Base-by-base conservation (phyloP, 2,797 vertebrate species). In the Girardinus metallicus region DNA sequence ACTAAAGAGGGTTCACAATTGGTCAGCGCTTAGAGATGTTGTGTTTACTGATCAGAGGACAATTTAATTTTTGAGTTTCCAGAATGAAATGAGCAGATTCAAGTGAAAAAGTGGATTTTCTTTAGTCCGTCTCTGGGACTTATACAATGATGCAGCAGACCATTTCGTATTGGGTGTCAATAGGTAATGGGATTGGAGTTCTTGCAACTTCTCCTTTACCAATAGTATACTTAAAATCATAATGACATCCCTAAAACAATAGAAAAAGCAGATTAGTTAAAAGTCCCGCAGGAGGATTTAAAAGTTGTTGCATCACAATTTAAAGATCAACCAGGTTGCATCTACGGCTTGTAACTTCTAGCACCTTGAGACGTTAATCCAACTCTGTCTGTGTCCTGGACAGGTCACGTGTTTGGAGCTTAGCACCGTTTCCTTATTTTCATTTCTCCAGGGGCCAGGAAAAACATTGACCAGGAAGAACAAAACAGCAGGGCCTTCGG, bases 311-410 rank as follows among this genome's bases (percentile, higher is more conserved):
- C 9, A 55, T 66, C 83, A 79, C 41, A 47, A n/a, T 41, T 68
- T 81, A 44, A 74, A 79, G 80, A 85, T 77, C 79, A 81, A 70
- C 76, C 46, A 60, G 84, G 80, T 80, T 77, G 82, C 73, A 76
- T 31, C 62, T 13, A 75, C 9, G 5, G 49, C 2, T 41, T 51
- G 46, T 76, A 29, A 76, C 43, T 68, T 83, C 74, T 81, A 76
- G 34, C 72, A 80, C 49, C 53, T 86, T 74, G 66, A 34, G 83
- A 87, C 39, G 82, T 81, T 91, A 93, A 94, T 94, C 93, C 89
- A 82, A 31, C 29, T 6, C 73, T 78, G 66, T 68, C 77, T 36
- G 34, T 47, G 29, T 77, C 75, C 73, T 64, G 81, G 70, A 77
- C 57, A 75, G 47, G 78, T 85, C 89, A 92, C 83, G n/a, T 91